Conservation (phyloP, 2,888 invertebrate genomes). For the Rhagium mordax region DNA sequence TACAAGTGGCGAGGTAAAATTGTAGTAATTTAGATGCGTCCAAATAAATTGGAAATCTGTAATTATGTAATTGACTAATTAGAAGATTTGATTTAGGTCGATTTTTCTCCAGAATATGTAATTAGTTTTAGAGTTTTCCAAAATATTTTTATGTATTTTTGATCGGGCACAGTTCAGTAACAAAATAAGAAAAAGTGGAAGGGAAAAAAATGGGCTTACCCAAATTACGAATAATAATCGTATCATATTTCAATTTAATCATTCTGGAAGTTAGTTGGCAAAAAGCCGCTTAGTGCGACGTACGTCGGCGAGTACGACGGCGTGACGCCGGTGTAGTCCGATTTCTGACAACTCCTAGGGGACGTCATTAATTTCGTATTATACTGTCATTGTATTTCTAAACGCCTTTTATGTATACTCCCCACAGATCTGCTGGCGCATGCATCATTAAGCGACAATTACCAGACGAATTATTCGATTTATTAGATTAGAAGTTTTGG, state of each 20-base stretch:
- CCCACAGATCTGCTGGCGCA: background rate
- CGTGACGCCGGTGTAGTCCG: slow-evolving; percentile 18
- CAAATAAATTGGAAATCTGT: too few species aligned
- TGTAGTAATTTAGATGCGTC: too few species aligned
- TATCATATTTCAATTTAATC: slow-evolving; percentile 32
- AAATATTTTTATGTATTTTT: too few species aligned
- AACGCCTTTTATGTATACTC: background rate
- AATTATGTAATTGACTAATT: too few species aligned
- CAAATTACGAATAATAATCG: slow-evolving; percentile 22
- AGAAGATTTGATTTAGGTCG: too few species aligned
- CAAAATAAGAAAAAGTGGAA: too few species aligned
- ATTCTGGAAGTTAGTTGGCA: slow-evolving; percentile 16
- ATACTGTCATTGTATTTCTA: background rate
- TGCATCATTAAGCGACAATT: background rate
- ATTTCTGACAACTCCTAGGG: slow-evolving; percentile 32
- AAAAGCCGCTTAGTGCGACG: slow-evolving; percentile 17
- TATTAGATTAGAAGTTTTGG: too few species aligned
- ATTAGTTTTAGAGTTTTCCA: too few species aligned
- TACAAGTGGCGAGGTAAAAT: too few species aligned
- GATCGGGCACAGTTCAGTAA: too few species aligned
- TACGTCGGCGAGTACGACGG: background rate
- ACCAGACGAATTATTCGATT: too few species aligned
- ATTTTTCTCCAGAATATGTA: too few species aligned
- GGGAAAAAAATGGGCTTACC: background rate
- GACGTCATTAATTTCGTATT: slow-evolving; percentile 39